phyloP scores from a whole-genome alignment of 2,113 vertebrate species.

The Corythoichthys haematopterus region DNA sequence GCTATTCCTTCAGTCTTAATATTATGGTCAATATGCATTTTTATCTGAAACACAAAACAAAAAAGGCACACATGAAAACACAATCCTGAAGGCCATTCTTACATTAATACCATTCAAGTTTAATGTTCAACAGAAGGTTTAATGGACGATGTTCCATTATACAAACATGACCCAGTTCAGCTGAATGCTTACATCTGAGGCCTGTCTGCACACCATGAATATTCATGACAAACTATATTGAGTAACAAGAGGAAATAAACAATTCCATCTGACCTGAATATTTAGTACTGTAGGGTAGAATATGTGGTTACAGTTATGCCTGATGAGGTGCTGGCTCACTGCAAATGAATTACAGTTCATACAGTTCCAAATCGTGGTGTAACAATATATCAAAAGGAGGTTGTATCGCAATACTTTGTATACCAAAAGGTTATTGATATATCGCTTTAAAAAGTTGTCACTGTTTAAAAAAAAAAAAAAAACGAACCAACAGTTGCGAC shows the following conservation, averaged over 20 bases:
- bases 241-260: constrained; percentile 5
- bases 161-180: constrained; percentile 49
- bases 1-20: not conserved
- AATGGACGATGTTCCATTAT: constrained; percentile 44
- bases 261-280: constrained; percentile 1
- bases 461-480: no score
- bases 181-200: constrained; percentile 31
- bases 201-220: constrained; percentile 32
- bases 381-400: no score
- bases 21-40: not conserved
- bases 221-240: constrained; percentile 41
- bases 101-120: constrained; percentile 23
- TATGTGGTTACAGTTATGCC: not conserved
- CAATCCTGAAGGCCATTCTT: constrained; percentile 1
- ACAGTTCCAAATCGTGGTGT: no score
- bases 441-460: no score
- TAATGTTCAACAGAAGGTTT: constrained; percentile 19
- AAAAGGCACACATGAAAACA: constrained; percentile 7
- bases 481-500: no score
- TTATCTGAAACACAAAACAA: not conserved
- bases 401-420: no score
- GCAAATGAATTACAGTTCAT: no score
- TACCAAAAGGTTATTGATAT: no score
- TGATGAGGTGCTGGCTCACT: not conserved
- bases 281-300: not conserved